phyloP scores from a whole-genome alignment of 2,113 vertebrate species.

The Corynorhinus townsendii region DNA sequence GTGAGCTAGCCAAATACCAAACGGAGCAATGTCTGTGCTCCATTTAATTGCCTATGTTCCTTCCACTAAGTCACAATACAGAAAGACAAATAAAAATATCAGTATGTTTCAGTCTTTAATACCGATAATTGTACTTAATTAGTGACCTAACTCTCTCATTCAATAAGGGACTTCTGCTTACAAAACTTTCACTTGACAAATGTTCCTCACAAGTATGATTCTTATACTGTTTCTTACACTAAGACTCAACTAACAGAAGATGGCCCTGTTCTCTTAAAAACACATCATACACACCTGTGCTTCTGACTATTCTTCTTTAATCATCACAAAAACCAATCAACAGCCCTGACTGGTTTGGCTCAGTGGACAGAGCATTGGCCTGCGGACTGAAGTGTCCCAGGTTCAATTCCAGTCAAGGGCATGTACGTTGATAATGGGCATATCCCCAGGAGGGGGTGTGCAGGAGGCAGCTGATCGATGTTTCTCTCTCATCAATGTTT shows the following conservation, averaged over 20 bases:
- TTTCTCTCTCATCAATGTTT: too few species aligned
- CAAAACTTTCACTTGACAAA: background rate
- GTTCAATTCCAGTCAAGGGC: too few species aligned
- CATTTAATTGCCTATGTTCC: background rate
- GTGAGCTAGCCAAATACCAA: background rate
- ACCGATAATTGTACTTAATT: background rate
- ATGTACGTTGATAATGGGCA: too few species aligned
- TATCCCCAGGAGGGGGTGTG: too few species aligned
- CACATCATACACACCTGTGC: background rate
- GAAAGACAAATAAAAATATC: background rate
- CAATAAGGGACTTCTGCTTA: background rate
- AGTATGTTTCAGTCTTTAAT: background rate
- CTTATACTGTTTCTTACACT: background rate
- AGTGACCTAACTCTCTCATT: background rate
- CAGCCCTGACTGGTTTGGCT: background rate
- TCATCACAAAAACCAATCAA: background rate
- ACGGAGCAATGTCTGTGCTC: background rate
- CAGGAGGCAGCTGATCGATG: too few species aligned
- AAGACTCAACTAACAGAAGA: background rate
- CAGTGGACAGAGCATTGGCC: too few species aligned
- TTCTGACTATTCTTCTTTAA: background rate
- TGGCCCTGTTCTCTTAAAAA: background rate
- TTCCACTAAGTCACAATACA: background rate
- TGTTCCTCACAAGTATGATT: background rate
- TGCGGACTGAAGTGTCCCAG: too few species aligned